phyloP scores from a whole-genome alignment of 2,113 vertebrate species.

The Chloropsis hardwickii region DNA sequence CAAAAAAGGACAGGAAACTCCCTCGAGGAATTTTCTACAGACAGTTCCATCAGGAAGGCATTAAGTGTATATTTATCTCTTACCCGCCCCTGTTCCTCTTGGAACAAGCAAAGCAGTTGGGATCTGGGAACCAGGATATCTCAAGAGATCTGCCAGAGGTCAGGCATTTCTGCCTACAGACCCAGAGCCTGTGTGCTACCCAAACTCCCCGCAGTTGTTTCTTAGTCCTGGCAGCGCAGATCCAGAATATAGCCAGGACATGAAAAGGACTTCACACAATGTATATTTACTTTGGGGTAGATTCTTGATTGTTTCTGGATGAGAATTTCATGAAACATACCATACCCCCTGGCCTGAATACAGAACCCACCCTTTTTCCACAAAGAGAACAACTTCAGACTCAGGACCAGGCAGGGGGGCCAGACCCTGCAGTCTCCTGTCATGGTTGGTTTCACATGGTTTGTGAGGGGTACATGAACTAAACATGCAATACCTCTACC shows the following conservation, averaged over 20 bases:
- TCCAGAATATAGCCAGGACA: not conserved
- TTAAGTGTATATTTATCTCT: slow-evolving; percentile 64
- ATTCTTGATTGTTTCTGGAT: slow-evolving; percentile 11
- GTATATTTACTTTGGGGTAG: slow-evolving; percentile 17
- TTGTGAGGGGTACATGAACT: not conserved
- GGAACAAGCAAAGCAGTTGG: not conserved
- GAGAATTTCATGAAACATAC: not conserved
- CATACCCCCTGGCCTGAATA: not conserved
- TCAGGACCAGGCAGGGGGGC: not conserved
- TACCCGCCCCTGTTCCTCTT: slow-evolving; percentile 19
- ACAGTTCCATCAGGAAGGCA: slow-evolving; percentile 50
- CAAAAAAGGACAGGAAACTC: slow-evolving; percentile 43
- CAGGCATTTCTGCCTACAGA: slow-evolving; percentile 41
- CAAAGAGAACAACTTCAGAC: not conserved
- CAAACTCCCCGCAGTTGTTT: not conserved
- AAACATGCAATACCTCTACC: not conserved
- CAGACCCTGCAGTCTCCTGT: not conserved
- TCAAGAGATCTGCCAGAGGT: slow-evolving; percentile 54
- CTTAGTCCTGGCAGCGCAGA: slow-evolving; percentile 6
- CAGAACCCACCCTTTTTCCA: not conserved
- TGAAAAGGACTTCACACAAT: not conserved
- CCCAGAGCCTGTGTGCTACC: not conserved
- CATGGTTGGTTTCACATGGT: rapidly evolving
- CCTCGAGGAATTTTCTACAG: slow-evolving; percentile 55
- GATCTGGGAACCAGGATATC: slow-evolving; percentile 45